Evolutionary conservation across 2,888 invertebrate species (phyloP).

Genomic region (Melieria picta): DNA sequence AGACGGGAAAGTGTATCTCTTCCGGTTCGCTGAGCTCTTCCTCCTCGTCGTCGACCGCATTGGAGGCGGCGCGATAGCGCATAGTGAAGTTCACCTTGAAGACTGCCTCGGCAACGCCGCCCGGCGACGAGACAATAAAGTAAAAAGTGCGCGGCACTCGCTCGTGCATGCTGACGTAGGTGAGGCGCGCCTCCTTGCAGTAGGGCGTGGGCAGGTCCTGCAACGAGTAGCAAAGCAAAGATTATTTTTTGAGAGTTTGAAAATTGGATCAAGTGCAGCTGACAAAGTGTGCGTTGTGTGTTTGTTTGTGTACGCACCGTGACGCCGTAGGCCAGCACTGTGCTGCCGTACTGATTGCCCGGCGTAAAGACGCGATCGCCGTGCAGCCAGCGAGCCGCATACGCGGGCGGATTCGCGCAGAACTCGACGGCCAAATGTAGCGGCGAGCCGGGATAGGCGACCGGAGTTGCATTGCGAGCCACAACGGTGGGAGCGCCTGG

Average conservation of each 20-base stretch:
- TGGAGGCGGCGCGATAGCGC: constrained; percentile 64
- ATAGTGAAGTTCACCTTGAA: constrained; percentile 66
- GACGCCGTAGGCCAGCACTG: constrained; percentile 66
- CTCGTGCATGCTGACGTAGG: constrained; percentile 67
- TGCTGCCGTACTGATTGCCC: constrained; percentile 66
- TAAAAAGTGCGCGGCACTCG: constrained; percentile 65
- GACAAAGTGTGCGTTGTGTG: background rate
- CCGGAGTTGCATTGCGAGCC: constrained; percentile 74
- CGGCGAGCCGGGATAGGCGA: constrained; percentile 76
- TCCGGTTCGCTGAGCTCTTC: constrained; percentile 66
- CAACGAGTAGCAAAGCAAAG: background rate
- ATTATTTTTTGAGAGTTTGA: background rate
- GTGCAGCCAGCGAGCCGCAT: constrained; percentile 66
- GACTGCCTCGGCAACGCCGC: constrained; percentile 65
- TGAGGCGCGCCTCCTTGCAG: constrained; percentile 66
- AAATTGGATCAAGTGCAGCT: background rate
- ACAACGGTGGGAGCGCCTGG: constrained; percentile 76
- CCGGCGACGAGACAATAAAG: constrained; percentile 65
- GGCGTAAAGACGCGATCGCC: constrained; percentile 66
- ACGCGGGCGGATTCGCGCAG: constrained; percentile 77
- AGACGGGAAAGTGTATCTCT: constrained; percentile 66
- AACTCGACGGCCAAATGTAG: constrained; percentile 77
- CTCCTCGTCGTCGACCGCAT: constrained; percentile 63
- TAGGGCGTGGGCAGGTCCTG: constrained; percentile 66
- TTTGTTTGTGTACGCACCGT: constrained; percentile 54